Conservation (phyloP, 2,888 invertebrate genomes). For the Sturmia bella region DNA sequence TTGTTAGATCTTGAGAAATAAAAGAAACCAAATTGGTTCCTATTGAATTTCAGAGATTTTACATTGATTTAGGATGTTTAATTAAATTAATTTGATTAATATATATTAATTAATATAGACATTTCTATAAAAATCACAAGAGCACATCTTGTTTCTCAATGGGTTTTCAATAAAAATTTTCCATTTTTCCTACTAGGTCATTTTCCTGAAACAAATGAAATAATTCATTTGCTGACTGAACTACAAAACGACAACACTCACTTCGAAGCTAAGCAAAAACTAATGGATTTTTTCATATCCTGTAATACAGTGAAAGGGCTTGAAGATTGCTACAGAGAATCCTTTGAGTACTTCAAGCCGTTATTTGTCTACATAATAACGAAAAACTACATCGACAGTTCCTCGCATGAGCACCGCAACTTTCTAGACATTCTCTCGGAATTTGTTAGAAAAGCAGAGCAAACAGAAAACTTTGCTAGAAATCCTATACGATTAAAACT, state of each 20-base stretch:
- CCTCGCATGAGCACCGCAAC: slow-evolving; percentile 74
- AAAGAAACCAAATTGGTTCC: too few relatives aligned
- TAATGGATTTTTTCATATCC: slow-evolving; percentile 79
- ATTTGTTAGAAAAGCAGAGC: slow-evolving; percentile 73
- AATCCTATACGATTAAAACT: slow-evolving; percentile 74
- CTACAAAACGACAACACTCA: slow-evolving; percentile 76
- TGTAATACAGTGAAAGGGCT: slow-evolving; percentile 76
- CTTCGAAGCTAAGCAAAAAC: slow-evolving; percentile 79
- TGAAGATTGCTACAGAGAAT: slow-evolving; percentile 79
- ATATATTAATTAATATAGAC: too few relatives aligned
- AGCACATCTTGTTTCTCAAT: too few relatives aligned
- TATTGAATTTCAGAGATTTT: too few relatives aligned
- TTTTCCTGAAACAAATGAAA: slow-evolving; percentile 74
- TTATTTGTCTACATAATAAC: slow-evolving; percentile 79
- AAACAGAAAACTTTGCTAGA: slow-evolving; percentile 70
- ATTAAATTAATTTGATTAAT: too few relatives aligned
- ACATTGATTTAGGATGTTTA: too few relatives aligned
- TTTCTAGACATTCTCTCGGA: slow-evolving; percentile 74
- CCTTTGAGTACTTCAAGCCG: slow-evolving; percentile 79
- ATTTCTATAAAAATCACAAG: too few relatives aligned
- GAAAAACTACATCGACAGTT: slow-evolving; percentile 73
- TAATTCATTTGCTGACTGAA: slow-evolving; percentile 76
- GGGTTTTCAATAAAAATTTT: not conserved
- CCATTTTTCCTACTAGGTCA: slow-evolving; percentile 73
- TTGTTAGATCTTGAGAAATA: too few relatives aligned